phyloP scores from a whole-genome alignment of 2,888 invertebrate genomes.

The Scaptomyza reducta region DNA sequence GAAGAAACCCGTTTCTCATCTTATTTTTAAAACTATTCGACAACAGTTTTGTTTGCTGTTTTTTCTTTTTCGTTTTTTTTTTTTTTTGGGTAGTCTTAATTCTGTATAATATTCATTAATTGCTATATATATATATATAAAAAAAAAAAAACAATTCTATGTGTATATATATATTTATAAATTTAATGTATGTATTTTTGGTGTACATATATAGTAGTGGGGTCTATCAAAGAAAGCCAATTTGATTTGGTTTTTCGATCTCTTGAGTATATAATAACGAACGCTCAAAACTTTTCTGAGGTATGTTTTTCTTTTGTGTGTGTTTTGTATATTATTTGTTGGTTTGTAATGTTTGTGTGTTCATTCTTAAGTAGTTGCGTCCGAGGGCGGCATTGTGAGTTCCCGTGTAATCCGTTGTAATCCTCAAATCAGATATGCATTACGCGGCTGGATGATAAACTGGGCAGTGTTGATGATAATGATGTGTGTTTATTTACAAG shows the following conservation, averaged over 20 bases:
- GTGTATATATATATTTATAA: slow-evolving; percentile 19
- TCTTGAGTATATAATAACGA: slow-evolving; percentile 35
- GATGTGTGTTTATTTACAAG: no score
- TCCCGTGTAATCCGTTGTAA: slow-evolving; percentile 2
- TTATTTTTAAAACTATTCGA: slow-evolving; percentile 43
- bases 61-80: slow-evolving; percentile 11
- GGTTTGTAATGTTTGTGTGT: background rate
- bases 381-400: slow-evolving; percentile 20
- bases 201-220: slow-evolving; percentile 44
- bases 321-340: slow-evolving; percentile 1
- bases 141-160: slow-evolving; percentile 16
- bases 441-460: slow-evolving; percentile 12
- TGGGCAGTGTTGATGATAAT: slow-evolving; percentile 30
- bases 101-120: background rate
- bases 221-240: slow-evolving; percentile 23
- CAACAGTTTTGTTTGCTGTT: slow-evolving; percentile 15
- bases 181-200: slow-evolving; percentile 48
- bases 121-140: background rate
- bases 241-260: slow-evolving; percentile 17
- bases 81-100: slow-evolving; percentile 15
- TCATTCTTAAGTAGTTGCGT: slow-evolving; percentile 18
- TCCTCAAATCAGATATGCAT: slow-evolving; percentile 21
- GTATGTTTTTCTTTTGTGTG: slow-evolving; percentile 1
- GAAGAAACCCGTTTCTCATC: slow-evolving; percentile 4
- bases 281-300: slow-evolving; percentile 28